A percentile compares a stretch with the other conserved stretches of the same genome.
Evolutionary conservation across 2,113 vertebrate species (phyloP).

Genomic region (Malurus alboscapulatus): DNA sequence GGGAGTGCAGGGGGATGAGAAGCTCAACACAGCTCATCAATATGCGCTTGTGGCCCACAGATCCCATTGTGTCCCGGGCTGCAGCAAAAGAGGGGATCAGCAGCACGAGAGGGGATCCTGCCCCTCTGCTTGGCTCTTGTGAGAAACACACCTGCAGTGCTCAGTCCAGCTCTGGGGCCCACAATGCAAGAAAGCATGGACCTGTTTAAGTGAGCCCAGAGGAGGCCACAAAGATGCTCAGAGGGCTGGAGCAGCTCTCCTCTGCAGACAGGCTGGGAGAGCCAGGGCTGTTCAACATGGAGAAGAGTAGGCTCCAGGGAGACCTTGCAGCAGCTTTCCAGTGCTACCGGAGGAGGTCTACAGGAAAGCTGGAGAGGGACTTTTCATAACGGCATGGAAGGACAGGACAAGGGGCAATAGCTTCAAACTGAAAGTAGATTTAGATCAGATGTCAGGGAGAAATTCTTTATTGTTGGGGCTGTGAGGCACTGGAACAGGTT

Average conservation of each 20-base stretch:
- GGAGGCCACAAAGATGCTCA: too few relatives aligned
- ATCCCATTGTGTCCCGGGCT: neutral
- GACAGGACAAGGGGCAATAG: neutral
- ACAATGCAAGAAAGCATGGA: too few relatives aligned
- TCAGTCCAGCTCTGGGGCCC: too few relatives aligned
- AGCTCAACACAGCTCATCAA: neutral
- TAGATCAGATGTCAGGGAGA: neutral
- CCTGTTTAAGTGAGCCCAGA: too few relatives aligned
- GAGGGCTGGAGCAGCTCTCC: too few relatives aligned
- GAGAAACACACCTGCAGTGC: too few relatives aligned
- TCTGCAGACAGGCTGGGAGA: too few relatives aligned
- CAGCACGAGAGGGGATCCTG: neutral
- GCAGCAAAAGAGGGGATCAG: neutral
- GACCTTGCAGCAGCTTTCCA: too few relatives aligned
- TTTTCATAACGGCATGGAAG: neutral
- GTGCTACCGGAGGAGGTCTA: too few relatives aligned
- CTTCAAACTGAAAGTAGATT: neutral
- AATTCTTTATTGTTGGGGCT: neutral
- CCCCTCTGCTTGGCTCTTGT: neutral
- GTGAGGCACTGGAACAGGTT: neutral
- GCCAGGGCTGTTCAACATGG: too few relatives aligned
- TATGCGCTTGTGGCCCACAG: neutral
- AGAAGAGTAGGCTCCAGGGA: too few relatives aligned
- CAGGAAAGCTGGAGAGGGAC: neutral
- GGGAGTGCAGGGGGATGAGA: neutral